Percentiles rank a stretch among this genome's conserved stretches.
Conservation (phyloP, 2,888 invertebrate genomes). For the Heliconius cydno region DNA sequence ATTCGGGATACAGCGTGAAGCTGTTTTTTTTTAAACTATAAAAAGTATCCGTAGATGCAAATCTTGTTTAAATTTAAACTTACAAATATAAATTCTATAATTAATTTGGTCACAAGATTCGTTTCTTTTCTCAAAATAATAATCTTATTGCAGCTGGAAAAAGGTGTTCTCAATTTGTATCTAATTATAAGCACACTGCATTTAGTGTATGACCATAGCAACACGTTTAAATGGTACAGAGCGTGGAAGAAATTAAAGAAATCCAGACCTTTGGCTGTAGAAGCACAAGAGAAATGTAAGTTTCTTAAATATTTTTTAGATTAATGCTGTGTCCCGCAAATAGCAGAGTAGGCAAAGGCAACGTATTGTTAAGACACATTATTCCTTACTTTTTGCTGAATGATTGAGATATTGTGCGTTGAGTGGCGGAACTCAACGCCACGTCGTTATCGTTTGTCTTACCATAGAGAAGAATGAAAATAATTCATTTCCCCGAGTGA, state of each 20-base stretch:
- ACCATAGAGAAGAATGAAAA: conserved; percentile 33
- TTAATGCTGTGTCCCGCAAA: not conserved
- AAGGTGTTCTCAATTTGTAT: conserved; percentile 86
- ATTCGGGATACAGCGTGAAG: too few species aligned
- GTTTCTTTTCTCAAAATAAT: not conserved
- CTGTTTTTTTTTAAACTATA: too few species aligned
- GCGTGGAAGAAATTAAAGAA: conserved; percentile 58
- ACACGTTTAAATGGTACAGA: conserved; percentile 69
- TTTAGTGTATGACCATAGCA: conserved; percentile 83
- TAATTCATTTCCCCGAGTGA: not conserved
- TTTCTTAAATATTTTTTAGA: conserved; percentile 10
- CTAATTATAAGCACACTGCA: conserved; percentile 87
- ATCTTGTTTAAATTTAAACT: too few species aligned
- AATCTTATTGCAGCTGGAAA: conserved; percentile 74
- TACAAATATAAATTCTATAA: not conserved
- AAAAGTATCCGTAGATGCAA: too few species aligned
- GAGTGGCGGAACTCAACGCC: not conserved
- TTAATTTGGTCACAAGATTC: not conserved
- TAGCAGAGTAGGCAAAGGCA: not conserved
- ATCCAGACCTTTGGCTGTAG: conserved; percentile 53
- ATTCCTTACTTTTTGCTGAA: too few species aligned
- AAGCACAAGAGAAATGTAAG: conserved; percentile 41
- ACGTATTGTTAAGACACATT: too few species aligned
- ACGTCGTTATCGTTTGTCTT: conserved; percentile 47
- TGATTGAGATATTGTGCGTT: not conserved